Conservation (phyloP, 2,797 vertebrate species). For the Rhabdomys pumilio region DNA sequence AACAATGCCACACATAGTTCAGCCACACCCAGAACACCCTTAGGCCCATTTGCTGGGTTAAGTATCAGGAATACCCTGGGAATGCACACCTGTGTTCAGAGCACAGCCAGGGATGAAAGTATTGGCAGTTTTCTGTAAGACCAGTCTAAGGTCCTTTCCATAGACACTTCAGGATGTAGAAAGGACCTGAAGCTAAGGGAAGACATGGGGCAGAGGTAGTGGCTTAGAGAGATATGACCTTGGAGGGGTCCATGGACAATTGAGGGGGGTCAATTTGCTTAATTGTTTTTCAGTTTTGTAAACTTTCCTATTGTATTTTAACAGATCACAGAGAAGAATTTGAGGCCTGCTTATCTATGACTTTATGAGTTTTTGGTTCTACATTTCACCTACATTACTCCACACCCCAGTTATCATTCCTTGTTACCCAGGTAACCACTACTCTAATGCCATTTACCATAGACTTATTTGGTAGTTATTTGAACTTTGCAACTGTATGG, state of each 20-base stretch:
- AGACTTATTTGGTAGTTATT: conserved; percentile 14
- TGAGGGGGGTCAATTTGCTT: not conserved
- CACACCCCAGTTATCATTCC: not conserved
- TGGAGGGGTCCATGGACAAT: not conserved
- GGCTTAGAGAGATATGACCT: not conserved
- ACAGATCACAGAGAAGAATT: not conserved
- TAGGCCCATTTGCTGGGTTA: not conserved
- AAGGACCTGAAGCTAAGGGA: not conserved
- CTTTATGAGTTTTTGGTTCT: conserved; percentile 9
- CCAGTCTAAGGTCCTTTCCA: not conserved
- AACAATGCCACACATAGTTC: not conserved
- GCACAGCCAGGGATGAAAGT: not conserved
- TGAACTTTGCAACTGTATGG: not conserved
- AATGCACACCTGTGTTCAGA: not conserved
- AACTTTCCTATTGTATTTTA: conserved; percentile 40
- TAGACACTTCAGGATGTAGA: not conserved
- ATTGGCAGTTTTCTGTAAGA: not conserved
- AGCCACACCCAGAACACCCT: not conserved
- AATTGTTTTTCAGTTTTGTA: conserved; percentile 24
- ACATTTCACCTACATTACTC: not conserved
- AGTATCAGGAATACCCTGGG: not conserved
- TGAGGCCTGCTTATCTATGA: not conserved
- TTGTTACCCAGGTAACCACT: not conserved
- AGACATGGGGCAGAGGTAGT: not conserved
- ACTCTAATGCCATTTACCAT: not conserved